A percentile compares a stretch with the other conserved stretches of the same genome.
Evolutionary conservation across 1,140 invertebrate species (phyloP).

Genomic region (Galendromus occidentalis): DNA sequence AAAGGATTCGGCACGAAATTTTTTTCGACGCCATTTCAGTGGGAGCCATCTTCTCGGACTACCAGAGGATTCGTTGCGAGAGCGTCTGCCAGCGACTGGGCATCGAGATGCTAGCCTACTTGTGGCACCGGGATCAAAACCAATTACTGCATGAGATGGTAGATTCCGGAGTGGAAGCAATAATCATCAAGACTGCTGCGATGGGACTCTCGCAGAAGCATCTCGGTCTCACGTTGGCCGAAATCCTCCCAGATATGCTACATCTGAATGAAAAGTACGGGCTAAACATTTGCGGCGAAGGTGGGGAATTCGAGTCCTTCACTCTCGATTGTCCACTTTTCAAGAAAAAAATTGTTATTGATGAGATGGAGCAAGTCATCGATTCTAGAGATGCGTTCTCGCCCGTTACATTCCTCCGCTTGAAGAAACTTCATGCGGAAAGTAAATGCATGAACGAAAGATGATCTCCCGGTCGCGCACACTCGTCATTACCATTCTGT

Average conservation of each 20-base stretch:
- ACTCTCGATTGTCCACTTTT: constrained; percentile 91
- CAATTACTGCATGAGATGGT: constrained; percentile 96
- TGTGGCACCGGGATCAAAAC: constrained; percentile 82
- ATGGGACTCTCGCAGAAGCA: constrained; percentile 53
- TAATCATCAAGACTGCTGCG: constrained; percentile 88
- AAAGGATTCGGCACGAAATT: constrained; percentile 58
- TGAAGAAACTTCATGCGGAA: constrained; percentile 47
- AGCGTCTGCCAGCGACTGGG: constrained; percentile 86
- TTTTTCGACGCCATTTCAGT: constrained; percentile 76
- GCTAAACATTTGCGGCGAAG: constrained; percentile 92
- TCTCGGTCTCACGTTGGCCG: constrained; percentile 60
- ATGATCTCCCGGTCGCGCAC: too few relatives aligned
- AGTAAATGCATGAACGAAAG: constrained; percentile 13
- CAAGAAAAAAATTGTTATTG: constrained; percentile 67
- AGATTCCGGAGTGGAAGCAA: constrained; percentile 65
- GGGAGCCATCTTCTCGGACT: constrained; percentile 91
- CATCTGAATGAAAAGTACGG: constrained; percentile 84
- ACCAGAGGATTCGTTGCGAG: constrained; percentile 89
- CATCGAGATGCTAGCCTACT: constrained; percentile 66
- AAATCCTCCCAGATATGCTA: constrained; percentile 62
- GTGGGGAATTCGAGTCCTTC: constrained; percentile 96
- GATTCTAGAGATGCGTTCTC: constrained; percentile 76
- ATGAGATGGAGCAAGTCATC: constrained; percentile 64
- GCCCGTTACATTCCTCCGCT: constrained; percentile 73
- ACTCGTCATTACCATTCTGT: too few relatives aligned